These are phyloP conservation scores for Manacus vitellinus DNA, from an alignment of 2,113 vertebrate genomes.

Conservation along the genomic window DNA sequence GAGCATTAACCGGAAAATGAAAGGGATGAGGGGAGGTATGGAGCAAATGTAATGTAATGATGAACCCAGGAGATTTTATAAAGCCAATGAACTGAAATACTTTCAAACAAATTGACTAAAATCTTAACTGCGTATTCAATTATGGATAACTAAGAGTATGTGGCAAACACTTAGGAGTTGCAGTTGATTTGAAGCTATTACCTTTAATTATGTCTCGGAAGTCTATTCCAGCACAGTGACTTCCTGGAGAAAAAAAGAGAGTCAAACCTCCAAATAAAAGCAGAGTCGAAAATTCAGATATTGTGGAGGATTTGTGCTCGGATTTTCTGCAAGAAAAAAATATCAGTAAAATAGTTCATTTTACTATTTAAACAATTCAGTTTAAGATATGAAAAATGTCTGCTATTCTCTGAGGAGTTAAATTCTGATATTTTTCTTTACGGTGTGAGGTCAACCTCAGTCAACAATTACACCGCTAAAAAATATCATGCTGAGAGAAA, in stretches of 20 bases:
- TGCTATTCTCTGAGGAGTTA: background rate
- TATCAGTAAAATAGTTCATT: background rate
- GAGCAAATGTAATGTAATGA: background rate
- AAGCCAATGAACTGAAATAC: constrained; percentile 18
- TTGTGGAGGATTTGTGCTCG: background rate
- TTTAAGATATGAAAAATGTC: background rate
- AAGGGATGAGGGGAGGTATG: background rate
- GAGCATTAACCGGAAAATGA: background rate
- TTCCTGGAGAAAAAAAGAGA: background rate
- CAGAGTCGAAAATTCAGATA: background rate
- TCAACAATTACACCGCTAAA: background rate
- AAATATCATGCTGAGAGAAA: background rate
- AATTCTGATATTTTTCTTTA: background rate
- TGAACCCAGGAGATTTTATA: background rate
- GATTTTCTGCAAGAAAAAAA: background rate
- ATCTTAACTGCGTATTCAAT: background rate
- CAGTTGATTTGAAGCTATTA: background rate
- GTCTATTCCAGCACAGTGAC: background rate
- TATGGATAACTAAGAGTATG: background rate
- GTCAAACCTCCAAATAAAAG: background rate
- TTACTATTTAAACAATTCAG: background rate
- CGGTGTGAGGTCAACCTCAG: background rate
- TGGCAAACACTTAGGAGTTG: background rate
- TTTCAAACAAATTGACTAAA: constrained; percentile 14
- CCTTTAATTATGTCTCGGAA: constrained; percentile 37